phyloP scores from a whole-genome alignment of 2,113 vertebrate genomes.

The Pelusios castaneus region DNA sequence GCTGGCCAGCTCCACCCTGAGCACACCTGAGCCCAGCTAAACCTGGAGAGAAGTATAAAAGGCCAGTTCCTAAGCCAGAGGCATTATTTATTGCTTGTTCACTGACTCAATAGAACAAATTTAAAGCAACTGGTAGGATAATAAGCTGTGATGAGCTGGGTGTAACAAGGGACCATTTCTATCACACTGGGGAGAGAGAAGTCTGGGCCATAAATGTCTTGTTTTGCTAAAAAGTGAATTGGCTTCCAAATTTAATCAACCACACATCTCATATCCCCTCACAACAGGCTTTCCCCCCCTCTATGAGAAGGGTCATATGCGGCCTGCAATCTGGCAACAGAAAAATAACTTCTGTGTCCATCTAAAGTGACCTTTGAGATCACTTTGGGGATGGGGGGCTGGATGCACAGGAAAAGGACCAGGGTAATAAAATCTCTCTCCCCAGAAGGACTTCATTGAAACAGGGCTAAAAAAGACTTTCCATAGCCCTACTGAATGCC shows the following conservation, averaged over 20 bases:
- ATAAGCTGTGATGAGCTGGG: neutral
- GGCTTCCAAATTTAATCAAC: neutral
- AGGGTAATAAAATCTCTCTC: neutral
- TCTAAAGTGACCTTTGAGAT: neutral
- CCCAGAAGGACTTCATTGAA: neutral
- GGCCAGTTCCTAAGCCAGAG: neutral
- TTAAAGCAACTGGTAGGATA: neutral
- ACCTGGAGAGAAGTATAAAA: neutral
- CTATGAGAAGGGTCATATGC: neutral
- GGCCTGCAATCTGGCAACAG: neutral
- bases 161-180: neutral
- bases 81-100: accelerated
- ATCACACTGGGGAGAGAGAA: neutral
- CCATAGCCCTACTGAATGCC: accelerated
- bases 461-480: neutral
- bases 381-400: neutral
- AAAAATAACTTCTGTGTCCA: neutral
- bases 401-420: neutral
- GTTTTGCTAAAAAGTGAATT: neutral
- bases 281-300: accelerated
- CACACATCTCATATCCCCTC: neutral
- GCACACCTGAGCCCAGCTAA: constrained; percentile 13
- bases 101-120: neutral
- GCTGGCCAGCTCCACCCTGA: constrained; percentile 31
- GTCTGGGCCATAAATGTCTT: neutral